phyloP scores from a whole-genome alignment of 2,888 invertebrate genomes.

The Epinotia demarniana region DNA sequence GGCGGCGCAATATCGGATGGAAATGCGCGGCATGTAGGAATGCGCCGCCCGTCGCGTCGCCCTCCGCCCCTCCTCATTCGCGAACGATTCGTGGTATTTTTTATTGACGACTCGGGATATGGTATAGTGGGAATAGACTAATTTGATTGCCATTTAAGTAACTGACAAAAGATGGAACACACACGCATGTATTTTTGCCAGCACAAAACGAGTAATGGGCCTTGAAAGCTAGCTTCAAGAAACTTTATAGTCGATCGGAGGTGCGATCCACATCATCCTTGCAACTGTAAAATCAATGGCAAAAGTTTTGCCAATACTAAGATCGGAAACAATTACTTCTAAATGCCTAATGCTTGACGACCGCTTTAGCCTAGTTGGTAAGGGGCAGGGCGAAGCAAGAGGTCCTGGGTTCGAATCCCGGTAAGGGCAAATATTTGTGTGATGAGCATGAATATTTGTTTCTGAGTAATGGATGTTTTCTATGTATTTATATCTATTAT shows the following conservation, averaged over 20 bases:
- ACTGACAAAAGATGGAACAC: background rate
- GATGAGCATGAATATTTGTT: too few relatives aligned
- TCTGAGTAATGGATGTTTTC: too few relatives aligned
- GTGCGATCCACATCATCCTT: background rate
- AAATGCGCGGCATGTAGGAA: slow-evolving; percentile 85
- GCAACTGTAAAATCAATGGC: background rate
- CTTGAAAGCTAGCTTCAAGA: background rate
- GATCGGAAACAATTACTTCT: background rate
- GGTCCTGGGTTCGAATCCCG: too few relatives aligned
- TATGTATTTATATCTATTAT: too few relatives aligned
- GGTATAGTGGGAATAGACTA: slow-evolving; percentile 68
- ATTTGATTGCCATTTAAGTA: slow-evolving; percentile 56
- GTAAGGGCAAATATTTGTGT: too few relatives aligned
- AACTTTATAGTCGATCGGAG: background rate
- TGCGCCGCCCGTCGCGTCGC: slow-evolving; percentile 80
- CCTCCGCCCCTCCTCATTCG: slow-evolving; percentile 73
- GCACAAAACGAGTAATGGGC: background rate
- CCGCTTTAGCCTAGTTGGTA: too few relatives aligned
- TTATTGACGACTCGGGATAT: slow-evolving; percentile 82
- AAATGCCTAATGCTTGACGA: too few relatives aligned
- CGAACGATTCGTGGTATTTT: slow-evolving; percentile 83
- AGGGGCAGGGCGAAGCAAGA: too few relatives aligned
- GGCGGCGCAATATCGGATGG: slow-evolving; percentile 85
- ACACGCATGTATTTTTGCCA: background rate
- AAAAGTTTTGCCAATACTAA: background rate